Evolutionary conservation across 2,113 vertebrate genomes (phyloP).

Genomic region (Ciconia boyciana): DNA sequence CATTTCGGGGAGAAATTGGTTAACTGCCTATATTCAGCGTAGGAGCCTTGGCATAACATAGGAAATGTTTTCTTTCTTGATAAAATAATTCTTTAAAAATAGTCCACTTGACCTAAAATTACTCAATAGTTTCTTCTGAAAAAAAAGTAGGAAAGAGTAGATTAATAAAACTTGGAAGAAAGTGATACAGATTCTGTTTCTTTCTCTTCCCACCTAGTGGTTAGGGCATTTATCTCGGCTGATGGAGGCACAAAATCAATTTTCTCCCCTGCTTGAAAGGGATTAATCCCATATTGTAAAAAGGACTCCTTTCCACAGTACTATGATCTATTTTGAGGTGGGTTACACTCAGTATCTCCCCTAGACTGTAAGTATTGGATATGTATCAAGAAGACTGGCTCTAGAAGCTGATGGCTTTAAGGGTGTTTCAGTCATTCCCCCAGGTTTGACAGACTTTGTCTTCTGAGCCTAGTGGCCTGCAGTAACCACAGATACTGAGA

Average conservation of each 20-base stretch:
- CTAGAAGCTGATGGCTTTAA: not conserved
- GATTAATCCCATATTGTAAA: not conserved
- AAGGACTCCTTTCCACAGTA: not conserved
- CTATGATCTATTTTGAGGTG: not conserved
- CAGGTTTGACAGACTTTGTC: not conserved
- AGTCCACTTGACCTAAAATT: not conserved
- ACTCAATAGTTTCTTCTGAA: not conserved
- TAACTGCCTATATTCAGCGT: not conserved
- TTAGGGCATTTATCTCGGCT: not conserved
- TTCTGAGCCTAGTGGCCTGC: not conserved
- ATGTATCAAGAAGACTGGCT: not conserved
- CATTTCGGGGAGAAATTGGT: not conserved
- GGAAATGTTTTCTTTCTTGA: not conserved
- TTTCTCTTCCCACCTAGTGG: not conserved
- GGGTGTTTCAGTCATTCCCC: not conserved
- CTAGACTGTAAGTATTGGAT: not conserved
- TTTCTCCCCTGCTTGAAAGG: not conserved
- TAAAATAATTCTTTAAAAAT: not conserved
- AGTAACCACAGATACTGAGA: not conserved
- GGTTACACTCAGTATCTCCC: not conserved
- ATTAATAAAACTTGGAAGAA: not conserved
- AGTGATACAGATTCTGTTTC: not conserved
- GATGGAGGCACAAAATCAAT: conserved; percentile 21
- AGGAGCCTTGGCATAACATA: not conserved
- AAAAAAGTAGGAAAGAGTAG: not conserved